A percentile compares a stretch with the other conserved stretches of the same genome.
Evolutionary conservation across 1,140 invertebrate genomes (phyloP).

Genomic region (Trissolcus basalis): DNA sequence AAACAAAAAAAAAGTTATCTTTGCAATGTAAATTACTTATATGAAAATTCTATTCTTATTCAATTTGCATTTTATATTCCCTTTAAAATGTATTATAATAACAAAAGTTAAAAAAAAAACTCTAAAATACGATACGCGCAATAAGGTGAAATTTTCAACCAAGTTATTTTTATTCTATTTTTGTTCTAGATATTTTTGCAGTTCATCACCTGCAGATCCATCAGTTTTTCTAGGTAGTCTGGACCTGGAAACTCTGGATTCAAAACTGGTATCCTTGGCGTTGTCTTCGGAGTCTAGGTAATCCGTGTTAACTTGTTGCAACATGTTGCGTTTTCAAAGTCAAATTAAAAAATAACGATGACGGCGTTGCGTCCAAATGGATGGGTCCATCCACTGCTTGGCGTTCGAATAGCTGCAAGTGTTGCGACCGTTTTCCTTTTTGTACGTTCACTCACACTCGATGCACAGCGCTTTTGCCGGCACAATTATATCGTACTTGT

Average conservation of each 20-base stretch:
- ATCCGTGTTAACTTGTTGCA: constrained; percentile 21
- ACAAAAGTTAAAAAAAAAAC: too few relatives aligned
- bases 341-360: constrained; percentile 19
- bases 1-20: too few relatives aligned
- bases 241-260: constrained; percentile 18
- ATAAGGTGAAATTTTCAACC: too few relatives aligned
- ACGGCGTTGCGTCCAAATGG: constrained; percentile 19
- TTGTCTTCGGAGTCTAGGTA: constrained; percentile 15
- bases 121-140: too few relatives aligned
- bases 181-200: too few relatives aligned
- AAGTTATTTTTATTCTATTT: too few relatives aligned
- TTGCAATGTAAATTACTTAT: too few relatives aligned
- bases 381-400: constrained; percentile 31
- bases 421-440: constrained; percentile 5
- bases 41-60: too few relatives aligned
- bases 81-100: too few relatives aligned
- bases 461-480: too few relatives aligned
- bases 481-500: neutral
- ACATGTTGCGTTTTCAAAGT: constrained; percentile 14
- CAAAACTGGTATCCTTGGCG: constrained; percentile 15
- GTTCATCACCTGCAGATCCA: constrained; percentile 20
- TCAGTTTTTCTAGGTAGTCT: constrained; percentile 20
- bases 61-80: too few relatives aligned
- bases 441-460: constrained; percentile 9
- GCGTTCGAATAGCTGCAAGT: constrained; percentile 8